Evolutionary conservation across 1,140 invertebrate genomes (phyloP).

Genomic region (Physella acuta): DNA sequence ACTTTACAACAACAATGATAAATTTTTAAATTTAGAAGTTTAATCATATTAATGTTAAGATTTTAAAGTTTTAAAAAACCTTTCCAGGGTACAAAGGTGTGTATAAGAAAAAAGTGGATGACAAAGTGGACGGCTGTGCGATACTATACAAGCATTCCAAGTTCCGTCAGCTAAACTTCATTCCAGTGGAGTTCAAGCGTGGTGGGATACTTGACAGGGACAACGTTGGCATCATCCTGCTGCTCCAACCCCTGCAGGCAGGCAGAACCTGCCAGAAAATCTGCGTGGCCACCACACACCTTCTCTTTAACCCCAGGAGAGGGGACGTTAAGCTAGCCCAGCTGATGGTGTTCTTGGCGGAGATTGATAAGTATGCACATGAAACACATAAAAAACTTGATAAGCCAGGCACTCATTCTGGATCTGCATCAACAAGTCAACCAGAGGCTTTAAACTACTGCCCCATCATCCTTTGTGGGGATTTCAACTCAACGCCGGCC

Average conservation of each 20-base stretch:
- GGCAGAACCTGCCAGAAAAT: conserved; percentile 52
- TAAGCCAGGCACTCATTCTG: no score
- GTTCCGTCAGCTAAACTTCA: conserved; percentile 65
- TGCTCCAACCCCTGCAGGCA: conserved; percentile 62
- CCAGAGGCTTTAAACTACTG: no score
- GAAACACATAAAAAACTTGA: no score
- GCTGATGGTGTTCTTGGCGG: conserved; percentile 73
- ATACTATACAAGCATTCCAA: conserved; percentile 73
- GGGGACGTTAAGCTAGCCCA: conserved; percentile 88
- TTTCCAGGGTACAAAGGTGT: conserved; percentile 71
- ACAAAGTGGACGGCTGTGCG: conserved; percentile 78
- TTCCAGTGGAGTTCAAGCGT: conserved; percentile 68
- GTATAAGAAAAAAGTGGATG: conserved; percentile 75
- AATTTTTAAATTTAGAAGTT: no score
- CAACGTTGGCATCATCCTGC: conserved; percentile 82
- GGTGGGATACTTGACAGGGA: conserved; percentile 73
- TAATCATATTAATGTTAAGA: no score
- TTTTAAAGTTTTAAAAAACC: no score
- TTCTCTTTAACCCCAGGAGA: conserved; percentile 88
- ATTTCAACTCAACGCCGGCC: conserved; percentile 81
- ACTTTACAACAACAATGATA: no score
- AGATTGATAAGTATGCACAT: conserved; percentile 68
- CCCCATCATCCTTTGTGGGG: conserved; percentile 83
- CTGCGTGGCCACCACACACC: conserved; percentile 87
- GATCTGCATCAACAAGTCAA: no score